Percentiles rank a stretch among this genome's conserved stretches.
phyloP scores from a whole-genome alignment of 2,113 vertebrate species.

The Sialia sialis region DNA sequence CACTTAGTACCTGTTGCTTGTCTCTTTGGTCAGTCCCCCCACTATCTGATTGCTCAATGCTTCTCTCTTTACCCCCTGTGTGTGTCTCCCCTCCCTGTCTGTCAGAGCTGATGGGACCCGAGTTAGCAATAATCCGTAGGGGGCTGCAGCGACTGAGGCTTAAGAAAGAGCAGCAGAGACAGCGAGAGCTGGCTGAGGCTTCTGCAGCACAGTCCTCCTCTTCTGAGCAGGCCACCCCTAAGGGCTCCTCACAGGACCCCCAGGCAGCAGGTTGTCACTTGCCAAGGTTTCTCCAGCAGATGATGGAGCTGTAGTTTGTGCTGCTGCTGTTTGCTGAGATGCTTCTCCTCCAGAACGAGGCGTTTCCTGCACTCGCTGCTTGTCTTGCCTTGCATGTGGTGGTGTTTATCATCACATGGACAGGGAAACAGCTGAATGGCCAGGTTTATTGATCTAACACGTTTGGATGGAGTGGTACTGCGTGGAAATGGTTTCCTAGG shows the following conservation, averaged over 20 bases:
- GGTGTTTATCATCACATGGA: constrained; percentile 28
- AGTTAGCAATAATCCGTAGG: constrained; percentile 98
- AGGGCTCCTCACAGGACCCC: constrained; percentile 73
- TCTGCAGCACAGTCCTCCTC: constrained; percentile 70
- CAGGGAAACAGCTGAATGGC: not conserved
- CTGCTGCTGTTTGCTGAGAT: constrained; percentile 62
- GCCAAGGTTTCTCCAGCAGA: constrained; percentile 66
- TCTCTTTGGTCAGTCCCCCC: not conserved
- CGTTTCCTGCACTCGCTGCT: constrained; percentile 55
- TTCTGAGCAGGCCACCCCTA: constrained; percentile 70
- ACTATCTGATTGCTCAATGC: constrained; percentile 5
- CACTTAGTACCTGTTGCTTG: not conserved
- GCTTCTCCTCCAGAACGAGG: constrained; percentile 52
- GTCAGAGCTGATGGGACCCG: constrained; percentile 88
- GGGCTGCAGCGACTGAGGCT: constrained; percentile 93
- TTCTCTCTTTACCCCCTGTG: constrained; percentile 24
- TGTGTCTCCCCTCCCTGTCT: constrained; percentile 45
- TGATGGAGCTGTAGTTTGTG: constrained; percentile 51
- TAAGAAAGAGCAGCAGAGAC: constrained; percentile 89
- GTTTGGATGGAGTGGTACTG: not conserved
- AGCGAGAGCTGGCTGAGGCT: constrained; percentile 77
- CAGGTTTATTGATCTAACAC: not conserved
- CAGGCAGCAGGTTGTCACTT: constrained; percentile 82
- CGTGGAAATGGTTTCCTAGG: not conserved
- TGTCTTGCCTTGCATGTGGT: constrained; percentile 30